Evolutionary conservation across 2,888 invertebrate genomes (phyloP).

Genomic region (Heliothis peltigera): DNA sequence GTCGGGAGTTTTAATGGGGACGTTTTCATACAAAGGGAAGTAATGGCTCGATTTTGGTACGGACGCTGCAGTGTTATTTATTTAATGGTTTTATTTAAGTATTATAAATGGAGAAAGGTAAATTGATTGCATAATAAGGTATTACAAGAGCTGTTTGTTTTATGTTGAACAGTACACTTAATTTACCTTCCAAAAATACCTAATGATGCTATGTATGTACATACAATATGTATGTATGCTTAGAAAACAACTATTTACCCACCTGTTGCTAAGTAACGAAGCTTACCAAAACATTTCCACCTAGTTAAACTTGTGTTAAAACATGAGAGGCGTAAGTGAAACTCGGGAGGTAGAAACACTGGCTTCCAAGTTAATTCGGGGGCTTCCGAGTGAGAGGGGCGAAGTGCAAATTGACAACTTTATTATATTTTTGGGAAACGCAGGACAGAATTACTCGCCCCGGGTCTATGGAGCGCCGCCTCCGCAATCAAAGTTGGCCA

Average conservation of each 20-base stretch:
- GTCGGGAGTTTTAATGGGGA: conserved; percentile 27
- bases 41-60: conserved; percentile 29
- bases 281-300: conserved; percentile 29
- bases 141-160: conserved; percentile 9
- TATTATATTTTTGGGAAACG: conserved; percentile 69
- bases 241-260: background rate
- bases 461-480: conserved; percentile 39
- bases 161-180: conserved; percentile 17
- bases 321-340: conserved; percentile 41
- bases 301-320: conserved; percentile 34
- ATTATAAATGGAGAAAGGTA: conserved; percentile 41
- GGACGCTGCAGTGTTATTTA: conserved; percentile 31
- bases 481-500: conserved; percentile 59
- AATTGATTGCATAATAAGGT: conserved; percentile 18
- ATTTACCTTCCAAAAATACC: conserved; percentile 4
- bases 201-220: no score
- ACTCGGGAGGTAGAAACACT: conserved; percentile 41
- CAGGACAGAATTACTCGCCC: conserved; percentile 57
- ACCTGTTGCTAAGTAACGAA: conserved; percentile 43
- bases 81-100: conserved; percentile 45
- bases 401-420: conserved; percentile 71
- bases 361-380: conserved; percentile 55
- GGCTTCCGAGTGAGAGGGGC: conserved; percentile 53
- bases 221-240: background rate
- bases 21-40: conserved; percentile 18